These are phyloP conservation scores for Synergus gifuensis DNA, from an alignment of 2,888 invertebrate species.

Conservation along the genomic window DNA sequence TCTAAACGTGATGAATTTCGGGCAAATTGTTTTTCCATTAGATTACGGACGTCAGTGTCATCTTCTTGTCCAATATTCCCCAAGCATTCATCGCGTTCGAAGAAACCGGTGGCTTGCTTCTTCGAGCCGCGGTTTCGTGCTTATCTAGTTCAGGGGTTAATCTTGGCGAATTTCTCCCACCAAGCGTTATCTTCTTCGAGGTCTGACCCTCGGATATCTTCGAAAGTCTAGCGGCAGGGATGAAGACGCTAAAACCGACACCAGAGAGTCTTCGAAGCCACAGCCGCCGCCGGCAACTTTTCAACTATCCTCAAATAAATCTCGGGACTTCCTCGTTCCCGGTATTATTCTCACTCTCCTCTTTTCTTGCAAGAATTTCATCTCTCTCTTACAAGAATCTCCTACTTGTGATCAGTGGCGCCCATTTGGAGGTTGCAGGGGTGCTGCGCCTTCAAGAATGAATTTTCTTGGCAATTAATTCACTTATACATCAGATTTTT, in stretches of 20 bases:
- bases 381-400: slow-evolving; percentile 2
- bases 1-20: background rate
- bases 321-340: slow-evolving; percentile 57
- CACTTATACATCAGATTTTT: too few species aligned
- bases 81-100: slow-evolving; percentile 6
- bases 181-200: slow-evolving; percentile 52
- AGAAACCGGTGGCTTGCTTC: slow-evolving; percentile 5
- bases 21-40: slow-evolving; percentile 10
- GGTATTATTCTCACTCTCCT: slow-evolving; percentile 46
- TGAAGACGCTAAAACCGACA: slow-evolving; percentile 50
- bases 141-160: slow-evolving; percentile 58
- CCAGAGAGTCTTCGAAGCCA: slow-evolving; percentile 52
- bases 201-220: slow-evolving; percentile 47
- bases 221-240: slow-evolving; percentile 36
- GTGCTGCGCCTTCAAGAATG: background rate
- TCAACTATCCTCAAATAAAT: slow-evolving; percentile 70
- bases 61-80: slow-evolving; percentile 5
- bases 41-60: slow-evolving; percentile 31
- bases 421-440: background rate
- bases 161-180: slow-evolving; percentile 54
- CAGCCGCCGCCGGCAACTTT: slow-evolving; percentile 64
- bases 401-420: background rate
- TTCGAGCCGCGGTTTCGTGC: slow-evolving; percentile 48
- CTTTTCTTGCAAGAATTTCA: slow-evolving; percentile 3
- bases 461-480: too few species aligned